Percentiles rank a stretch among this genome's conserved stretches.
Conservation (phyloP, 2,113 vertebrate species). For the Lepus europaeus region DNA sequence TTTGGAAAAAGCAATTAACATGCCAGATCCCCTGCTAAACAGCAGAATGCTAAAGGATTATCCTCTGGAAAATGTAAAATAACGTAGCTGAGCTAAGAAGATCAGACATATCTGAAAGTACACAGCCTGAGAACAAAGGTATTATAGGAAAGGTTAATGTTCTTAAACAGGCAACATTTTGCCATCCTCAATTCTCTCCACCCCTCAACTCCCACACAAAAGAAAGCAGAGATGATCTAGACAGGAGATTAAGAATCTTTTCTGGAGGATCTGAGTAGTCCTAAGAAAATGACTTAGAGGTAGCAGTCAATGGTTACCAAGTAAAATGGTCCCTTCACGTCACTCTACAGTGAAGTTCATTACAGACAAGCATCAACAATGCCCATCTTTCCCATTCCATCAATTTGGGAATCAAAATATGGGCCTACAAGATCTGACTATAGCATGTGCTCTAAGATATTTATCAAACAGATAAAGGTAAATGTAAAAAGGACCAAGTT, state of each 20-base stretch:
- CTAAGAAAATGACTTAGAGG: neutral
- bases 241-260: neutral
- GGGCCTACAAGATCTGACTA: neutral
- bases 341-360: neutral
- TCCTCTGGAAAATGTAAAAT: neutral
- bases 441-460: neutral
- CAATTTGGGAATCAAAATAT: neutral
- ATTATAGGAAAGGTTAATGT: neutral
- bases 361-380: neutral
- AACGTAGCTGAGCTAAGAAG: neutral
- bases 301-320: neutral
- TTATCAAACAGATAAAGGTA: constrained; percentile 18
- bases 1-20: neutral
- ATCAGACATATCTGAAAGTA: neutral
- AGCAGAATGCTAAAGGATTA: neutral
- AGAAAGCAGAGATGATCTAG: neutral
- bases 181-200: neutral
- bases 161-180: neutral
- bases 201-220: neutral
- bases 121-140: neutral
- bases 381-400: too few relatives aligned
- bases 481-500: neutral
- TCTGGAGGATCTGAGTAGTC: neutral
- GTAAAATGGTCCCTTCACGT: neutral
- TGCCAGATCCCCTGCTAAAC: neutral